phyloP scores from a whole-genome alignment of 23 tunicate genomes.

The Trididemnum nubilum region DNA sequence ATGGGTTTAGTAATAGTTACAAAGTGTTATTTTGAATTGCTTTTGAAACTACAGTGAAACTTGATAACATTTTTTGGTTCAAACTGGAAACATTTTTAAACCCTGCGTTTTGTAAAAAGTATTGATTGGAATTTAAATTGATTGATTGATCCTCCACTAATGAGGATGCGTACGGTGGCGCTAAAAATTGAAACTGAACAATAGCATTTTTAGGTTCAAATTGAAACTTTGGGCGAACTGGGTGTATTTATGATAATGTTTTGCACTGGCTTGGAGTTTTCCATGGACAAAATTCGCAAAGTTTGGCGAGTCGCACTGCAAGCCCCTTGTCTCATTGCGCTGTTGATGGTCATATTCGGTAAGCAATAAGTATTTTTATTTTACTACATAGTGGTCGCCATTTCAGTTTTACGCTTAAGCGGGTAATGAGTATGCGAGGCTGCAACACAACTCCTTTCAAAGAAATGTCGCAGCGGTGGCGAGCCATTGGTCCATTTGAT shows the following conservation, averaged over 20 bases:
- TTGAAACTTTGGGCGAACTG: conserved; percentile 83
- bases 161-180: too few relatives aligned
- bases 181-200: too few relatives aligned
- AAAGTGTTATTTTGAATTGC: too few relatives aligned
- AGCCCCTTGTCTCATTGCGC: conserved; percentile 39
- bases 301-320: conserved; percentile 87
- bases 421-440: not conserved
- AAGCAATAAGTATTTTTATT: not conserved
- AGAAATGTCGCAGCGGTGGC: not conserved
- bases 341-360: conserved; percentile 66
- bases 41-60: too few relatives aligned
- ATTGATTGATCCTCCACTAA: too few relatives aligned
- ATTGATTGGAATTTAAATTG: too few relatives aligned
- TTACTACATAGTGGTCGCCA: too few relatives aligned
- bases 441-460: not conserved
- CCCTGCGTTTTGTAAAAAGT: too few relatives aligned
- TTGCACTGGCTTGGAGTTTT: conserved; percentile 89
- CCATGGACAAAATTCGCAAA: conserved; percentile 57
- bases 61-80: too few relatives aligned
- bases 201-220: conserved; percentile 54
- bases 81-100: too few relatives aligned
- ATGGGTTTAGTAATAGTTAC: too few relatives aligned
- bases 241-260: conserved; percentile 95
- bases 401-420: not conserved
- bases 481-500: not conserved